These are phyloP conservation scores for Oncopeltus fasciatus DNA, from an alignment of 1,140 invertebrate genomes.

Conservation along the genomic window DNA sequence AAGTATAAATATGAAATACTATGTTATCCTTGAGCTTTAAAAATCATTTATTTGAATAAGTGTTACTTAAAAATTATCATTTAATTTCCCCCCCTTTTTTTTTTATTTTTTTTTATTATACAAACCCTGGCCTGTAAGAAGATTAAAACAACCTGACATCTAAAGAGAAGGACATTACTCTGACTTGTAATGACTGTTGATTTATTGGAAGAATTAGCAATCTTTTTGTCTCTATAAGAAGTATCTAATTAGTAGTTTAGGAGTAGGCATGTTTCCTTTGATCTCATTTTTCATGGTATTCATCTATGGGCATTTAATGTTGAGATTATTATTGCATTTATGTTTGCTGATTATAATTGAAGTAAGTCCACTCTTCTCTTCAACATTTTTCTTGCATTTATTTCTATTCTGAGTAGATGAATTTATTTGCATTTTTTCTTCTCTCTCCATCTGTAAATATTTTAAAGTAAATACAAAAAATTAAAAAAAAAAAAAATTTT, in stretches of 20 bases:
- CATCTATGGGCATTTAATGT: not conserved
- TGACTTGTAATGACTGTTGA: no score
- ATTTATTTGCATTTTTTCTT: no score
- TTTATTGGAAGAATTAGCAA: not conserved
- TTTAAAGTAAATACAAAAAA: not conserved
- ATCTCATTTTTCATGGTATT: slow-evolving; percentile 1
- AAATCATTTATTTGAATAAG: not conserved
- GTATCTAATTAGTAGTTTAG: not conserved
- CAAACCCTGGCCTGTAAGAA: not conserved
- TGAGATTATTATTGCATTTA: slow-evolving; percentile 4
- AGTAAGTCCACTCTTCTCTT: no score
- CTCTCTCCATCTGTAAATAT: no score
- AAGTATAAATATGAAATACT: slow-evolving; percentile 2
- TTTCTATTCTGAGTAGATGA: not conserved
- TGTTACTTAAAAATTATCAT: no score
- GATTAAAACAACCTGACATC: no score
- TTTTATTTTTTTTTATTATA: not conserved
- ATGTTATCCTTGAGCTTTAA: slow-evolving; percentile 5
- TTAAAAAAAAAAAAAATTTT: not conserved
- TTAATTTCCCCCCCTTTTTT: no score
- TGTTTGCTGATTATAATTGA: not conserved
- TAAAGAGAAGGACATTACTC: no score
- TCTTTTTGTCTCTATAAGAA: not conserved
- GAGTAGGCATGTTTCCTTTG: not conserved
- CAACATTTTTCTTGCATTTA: slow-evolving; percentile 2